phyloP scores from a whole-genome alignment of 2,113 vertebrate genomes.

The Tragelaphus scriptus region DNA sequence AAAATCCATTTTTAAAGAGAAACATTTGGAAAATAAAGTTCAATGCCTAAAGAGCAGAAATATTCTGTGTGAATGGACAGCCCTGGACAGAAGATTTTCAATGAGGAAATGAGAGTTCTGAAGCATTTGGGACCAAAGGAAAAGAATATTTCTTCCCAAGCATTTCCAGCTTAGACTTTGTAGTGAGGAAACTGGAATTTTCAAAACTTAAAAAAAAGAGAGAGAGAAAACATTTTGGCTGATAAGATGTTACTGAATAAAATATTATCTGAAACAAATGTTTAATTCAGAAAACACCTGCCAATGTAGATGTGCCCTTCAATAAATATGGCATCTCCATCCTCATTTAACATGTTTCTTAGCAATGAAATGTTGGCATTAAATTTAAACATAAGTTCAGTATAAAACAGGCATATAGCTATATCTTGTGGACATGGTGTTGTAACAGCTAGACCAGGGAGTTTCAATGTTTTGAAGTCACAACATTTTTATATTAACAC shows the following conservation, averaged over 20 bases:
- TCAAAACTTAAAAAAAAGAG: slow-evolving; percentile 44
- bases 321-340: slow-evolving; percentile 73
- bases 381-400: slow-evolving; percentile 70
- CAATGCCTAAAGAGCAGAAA: slow-evolving; percentile 20
- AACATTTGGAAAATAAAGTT: slow-evolving; percentile 25
- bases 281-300: slow-evolving; percentile 76
- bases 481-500: slow-evolving; percentile 46
- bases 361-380: slow-evolving; percentile 73
- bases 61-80: slow-evolving; percentile 36
- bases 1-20: slow-evolving; percentile 24
- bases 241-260: slow-evolving; percentile 73
- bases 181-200: slow-evolving; percentile 64
- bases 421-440: slow-evolving; percentile 53
- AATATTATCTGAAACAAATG: slow-evolving; percentile 75
- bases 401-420: slow-evolving; percentile 67
- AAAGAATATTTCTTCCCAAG: slow-evolving; percentile 49
- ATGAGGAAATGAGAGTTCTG: slow-evolving; percentile 9
- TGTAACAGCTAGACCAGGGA: slow-evolving; percentile 47
- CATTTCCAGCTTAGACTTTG: slow-evolving; percentile 59
- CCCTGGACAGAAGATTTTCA: slow-evolving; percentile 18
- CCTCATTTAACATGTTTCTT: slow-evolving; percentile 70
- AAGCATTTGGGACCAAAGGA: slow-evolving; percentile 32
- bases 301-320: slow-evolving; percentile 76
- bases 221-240: slow-evolving; percentile 66
- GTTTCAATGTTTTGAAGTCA: slow-evolving; percentile 53